phyloP scores from a whole-genome alignment of 1,140 invertebrate species.

The Trichonephila inaurata region DNA sequence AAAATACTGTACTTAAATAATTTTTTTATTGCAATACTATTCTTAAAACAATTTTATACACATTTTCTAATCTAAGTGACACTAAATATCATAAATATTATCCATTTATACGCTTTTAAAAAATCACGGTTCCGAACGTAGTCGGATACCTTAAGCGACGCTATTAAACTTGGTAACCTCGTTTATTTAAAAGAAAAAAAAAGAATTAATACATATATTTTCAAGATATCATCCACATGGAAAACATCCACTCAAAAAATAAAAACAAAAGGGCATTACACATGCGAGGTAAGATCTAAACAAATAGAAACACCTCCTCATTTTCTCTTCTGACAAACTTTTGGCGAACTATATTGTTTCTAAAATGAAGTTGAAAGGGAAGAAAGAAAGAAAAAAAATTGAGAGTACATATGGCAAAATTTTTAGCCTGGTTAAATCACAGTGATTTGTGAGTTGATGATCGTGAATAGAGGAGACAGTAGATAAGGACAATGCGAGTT shows the following conservation, averaged over 20 bases:
- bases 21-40: too few relatives aligned
- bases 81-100: too few relatives aligned
- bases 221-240: not conserved
- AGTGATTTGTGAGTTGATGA: constrained; percentile 74
- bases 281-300: not conserved
- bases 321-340: not conserved
- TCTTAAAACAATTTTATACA: too few relatives aligned
- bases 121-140: too few relatives aligned
- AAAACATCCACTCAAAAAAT: not conserved
- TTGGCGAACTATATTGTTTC: constrained; percentile 5
- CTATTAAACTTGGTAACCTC: not conserved
- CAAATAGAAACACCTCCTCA: constrained; percentile 25
- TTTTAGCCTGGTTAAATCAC: constrained; percentile 75
- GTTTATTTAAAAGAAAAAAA: not conserved
- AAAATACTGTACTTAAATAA: too few relatives aligned
- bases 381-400: not conserved
- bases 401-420: constrained; percentile 49
- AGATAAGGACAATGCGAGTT: constrained; percentile 74
- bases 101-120: too few relatives aligned
- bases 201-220: not conserved
- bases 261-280: not conserved
- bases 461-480: constrained; percentile 30
- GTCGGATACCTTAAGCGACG: too few relatives aligned
- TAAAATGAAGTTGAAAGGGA: not conserved
- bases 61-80: too few relatives aligned